phyloP scores from a whole-genome alignment of 2,797 vertebrate species.

The Gila robusta region DNA sequence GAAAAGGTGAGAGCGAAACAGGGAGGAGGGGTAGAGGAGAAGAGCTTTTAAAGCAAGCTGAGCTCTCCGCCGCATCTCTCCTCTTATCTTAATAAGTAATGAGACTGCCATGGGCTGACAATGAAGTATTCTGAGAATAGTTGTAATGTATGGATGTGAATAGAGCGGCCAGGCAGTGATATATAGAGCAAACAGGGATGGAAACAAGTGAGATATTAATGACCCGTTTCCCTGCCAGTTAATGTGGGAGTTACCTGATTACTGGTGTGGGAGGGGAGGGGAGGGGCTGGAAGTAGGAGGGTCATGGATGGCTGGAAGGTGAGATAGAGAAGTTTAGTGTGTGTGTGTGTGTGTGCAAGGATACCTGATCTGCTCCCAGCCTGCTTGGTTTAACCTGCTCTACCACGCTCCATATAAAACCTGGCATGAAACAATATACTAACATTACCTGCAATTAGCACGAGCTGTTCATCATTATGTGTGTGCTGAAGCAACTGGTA shows the following conservation, averaged over 20 bases:
- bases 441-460: conserved; percentile 56
- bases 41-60: conserved; percentile 86
- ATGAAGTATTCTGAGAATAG: conserved; percentile 99
- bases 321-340: conserved; percentile 40
- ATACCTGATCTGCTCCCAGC: conserved; percentile 48
- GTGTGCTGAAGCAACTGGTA: conserved; percentile 36
- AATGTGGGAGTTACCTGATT: conserved; percentile 89
- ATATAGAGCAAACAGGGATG: conserved; percentile 91
- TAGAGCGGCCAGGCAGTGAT: conserved; percentile 96
- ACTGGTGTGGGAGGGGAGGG: conserved; percentile 69
- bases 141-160: conserved; percentile 99
- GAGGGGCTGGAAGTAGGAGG: conserved; percentile 55
- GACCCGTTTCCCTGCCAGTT: conserved; percentile 83
- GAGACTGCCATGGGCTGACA: conserved; percentile 98
- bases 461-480: conserved; percentile 38
- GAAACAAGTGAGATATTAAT: conserved; percentile 99
- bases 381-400: conserved; percentile 54
- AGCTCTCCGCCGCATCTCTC: conserved; percentile 87
- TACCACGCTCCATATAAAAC: conserved; percentile 60
- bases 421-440: conserved; percentile 60
- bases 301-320: conserved; percentile 55
- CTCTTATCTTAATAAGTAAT: conserved; percentile 99
- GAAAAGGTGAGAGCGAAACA: conserved; percentile 9
- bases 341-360: conserved; percentile 27
- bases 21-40: conserved; percentile 61